phyloP scores from a whole-genome alignment of 2,888 invertebrate species.

The Nysson spinosus region DNA sequence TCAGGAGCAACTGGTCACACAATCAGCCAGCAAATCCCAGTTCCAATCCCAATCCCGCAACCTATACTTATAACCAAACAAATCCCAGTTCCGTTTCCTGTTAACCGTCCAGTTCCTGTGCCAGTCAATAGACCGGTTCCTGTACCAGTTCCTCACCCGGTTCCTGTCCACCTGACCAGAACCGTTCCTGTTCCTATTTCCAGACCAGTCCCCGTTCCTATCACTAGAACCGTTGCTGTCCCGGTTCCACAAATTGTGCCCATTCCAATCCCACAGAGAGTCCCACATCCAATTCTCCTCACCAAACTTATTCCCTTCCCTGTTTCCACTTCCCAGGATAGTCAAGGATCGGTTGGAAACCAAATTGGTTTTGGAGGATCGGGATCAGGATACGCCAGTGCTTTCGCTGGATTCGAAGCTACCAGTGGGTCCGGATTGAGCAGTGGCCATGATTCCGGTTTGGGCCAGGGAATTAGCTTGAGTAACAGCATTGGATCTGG shows the following conservation, averaged over 20 bases:
- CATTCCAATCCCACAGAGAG: background rate
- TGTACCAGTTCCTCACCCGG: no score
- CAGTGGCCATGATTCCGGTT: no score
- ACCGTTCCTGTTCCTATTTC: background rate
- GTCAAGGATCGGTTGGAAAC: no score
- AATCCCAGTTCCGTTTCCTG: no score
- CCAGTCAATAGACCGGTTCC: background rate
- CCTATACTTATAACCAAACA: background rate
- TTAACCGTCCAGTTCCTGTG: conserved; percentile 10
- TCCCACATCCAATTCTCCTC: no score
- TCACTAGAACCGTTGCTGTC: background rate
- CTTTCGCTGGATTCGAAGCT: background rate
- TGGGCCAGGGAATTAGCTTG: no score
- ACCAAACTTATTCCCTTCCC: no score
- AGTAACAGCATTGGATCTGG: no score
- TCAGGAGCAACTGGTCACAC: background rate
- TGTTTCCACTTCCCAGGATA: no score
- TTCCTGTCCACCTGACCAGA: no score
- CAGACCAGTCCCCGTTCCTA: background rate
- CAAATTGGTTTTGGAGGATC: no score
- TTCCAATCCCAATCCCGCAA: conserved; percentile 13
- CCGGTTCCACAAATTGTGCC: background rate
- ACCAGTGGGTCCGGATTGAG: no score
- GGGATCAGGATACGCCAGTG: background rate
- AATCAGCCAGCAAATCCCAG: conserved; percentile 29